phyloP scores from a whole-genome alignment of 64 coral and sea anemone species.

The Pocillopora verrucosa region DNA sequence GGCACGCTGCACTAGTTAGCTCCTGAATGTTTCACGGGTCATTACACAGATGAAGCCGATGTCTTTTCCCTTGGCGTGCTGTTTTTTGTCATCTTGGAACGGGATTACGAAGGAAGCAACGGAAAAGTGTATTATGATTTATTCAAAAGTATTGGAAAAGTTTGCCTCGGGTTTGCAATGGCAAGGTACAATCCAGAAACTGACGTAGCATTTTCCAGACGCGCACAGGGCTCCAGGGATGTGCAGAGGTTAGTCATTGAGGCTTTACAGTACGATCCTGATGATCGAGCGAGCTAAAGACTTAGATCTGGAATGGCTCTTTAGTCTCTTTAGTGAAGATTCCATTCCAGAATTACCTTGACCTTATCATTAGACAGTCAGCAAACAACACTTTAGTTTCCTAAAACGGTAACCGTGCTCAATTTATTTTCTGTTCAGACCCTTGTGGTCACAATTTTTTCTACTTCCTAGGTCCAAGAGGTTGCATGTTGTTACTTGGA shows the following conservation, averaged over 20 bases:
- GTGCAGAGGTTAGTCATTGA: constrained; percentile 30
- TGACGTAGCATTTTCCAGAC: constrained; percentile 4
- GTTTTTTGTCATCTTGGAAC: constrained; percentile 43
- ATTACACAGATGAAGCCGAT: constrained; percentile 62
- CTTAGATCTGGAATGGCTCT: too few relatives aligned
- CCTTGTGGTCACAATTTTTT: too few relatives aligned
- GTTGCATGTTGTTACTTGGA: too few relatives aligned
- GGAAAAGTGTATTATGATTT: constrained; percentile 55
- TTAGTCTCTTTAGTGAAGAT: too few relatives aligned
- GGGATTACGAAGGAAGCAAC: constrained; percentile 1
- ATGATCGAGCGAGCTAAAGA: too few relatives aligned
- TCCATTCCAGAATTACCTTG: too few relatives aligned
- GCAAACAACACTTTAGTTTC: too few relatives aligned
- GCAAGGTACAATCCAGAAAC: background rate
- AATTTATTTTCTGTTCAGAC: too few relatives aligned
- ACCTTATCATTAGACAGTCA: too few relatives aligned
- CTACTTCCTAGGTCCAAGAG: too few relatives aligned
- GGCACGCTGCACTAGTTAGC: constrained; percentile 46
- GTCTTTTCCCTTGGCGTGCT: constrained; percentile 46
- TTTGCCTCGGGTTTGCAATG: constrained; percentile 68
- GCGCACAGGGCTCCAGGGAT: constrained; percentile 16
- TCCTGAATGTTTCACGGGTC: constrained; percentile 37
- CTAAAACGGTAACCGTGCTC: too few relatives aligned
- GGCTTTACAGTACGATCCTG: too few relatives aligned
- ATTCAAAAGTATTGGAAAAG: constrained; percentile 15